Conservation (phyloP, 2,113 vertebrate genomes). For the Oncorhynchus mykiss region DNA sequence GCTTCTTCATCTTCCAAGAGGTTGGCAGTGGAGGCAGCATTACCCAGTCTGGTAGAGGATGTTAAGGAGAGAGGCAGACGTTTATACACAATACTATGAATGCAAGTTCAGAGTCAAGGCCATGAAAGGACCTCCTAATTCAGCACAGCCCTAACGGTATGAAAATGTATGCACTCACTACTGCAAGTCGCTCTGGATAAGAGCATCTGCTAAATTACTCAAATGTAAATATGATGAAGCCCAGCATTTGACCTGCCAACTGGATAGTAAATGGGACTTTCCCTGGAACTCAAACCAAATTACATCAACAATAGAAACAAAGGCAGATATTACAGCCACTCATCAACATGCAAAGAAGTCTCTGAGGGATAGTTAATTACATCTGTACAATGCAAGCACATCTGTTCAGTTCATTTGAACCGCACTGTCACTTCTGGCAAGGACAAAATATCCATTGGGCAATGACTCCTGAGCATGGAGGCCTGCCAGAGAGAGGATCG, state of each 20-base stretch:
- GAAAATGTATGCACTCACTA: no score
- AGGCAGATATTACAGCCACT: background rate
- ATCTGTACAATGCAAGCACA: background rate
- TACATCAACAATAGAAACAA: background rate
- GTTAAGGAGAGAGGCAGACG: background rate
- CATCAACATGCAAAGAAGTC: background rate
- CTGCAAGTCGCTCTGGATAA: no score
- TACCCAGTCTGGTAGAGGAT: slow-evolving; percentile 79
- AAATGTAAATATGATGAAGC: no score
- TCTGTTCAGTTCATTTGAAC: background rate
- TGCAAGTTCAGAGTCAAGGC: background rate
- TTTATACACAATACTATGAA: slow-evolving; percentile 49
- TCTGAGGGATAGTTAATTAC: background rate
- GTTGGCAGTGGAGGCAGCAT: slow-evolving; percentile 90
- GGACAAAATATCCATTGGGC: background rate
- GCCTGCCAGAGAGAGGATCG: background rate
- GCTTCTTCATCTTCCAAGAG: slow-evolving; percentile 90
- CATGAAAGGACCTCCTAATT: background rate
- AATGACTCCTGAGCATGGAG: background rate
- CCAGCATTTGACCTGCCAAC: background rate
- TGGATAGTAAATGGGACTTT: background rate
- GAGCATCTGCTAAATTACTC: no score
- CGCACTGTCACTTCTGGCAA: background rate
- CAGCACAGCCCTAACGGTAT: background rate
- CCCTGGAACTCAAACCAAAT: background rate